Evolutionary conservation across 1,140 invertebrate species (phyloP), one percentile per base, ranked within the genome.

Genomic region (Drosophila repleta): DNA sequence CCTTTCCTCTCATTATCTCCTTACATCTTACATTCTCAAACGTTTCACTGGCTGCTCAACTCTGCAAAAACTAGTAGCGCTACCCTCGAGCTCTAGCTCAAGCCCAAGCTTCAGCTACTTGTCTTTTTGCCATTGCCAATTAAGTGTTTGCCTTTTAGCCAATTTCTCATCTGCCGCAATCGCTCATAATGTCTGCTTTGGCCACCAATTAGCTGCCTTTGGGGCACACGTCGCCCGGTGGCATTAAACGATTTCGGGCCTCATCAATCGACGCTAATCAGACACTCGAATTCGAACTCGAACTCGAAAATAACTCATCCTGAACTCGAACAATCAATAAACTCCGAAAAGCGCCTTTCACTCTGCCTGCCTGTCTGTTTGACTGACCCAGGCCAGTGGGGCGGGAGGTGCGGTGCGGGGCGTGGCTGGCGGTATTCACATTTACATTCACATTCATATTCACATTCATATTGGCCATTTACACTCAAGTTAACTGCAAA

Each of bases 301-400:
- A 24, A 41, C 21, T 26, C 57, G 35, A 35, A 77, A 74, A 58
- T 29, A 45, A 37, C 35, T 58, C 57, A 60, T 32, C 8, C 21
- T 35, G 45, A 32, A 46, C 45, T 45, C 63, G 29, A 70, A 87
- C 66, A 87, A 87, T 87, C 82, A 85, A 85, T 85, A 82, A 81
- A 81, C 65, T 58, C 87, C 11, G 76, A 66, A 87, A 70, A 76
- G n/a, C 64, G 66, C 82, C 82, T 87, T 87, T 87, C 82, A 87
- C 83, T 84, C 69, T 15, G 0, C 41, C 43, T 39, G 13, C 21
- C 35, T 24, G 2, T 24, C 24, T 24, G 24, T 24, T 8, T 29
- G 29, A 8, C 29, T 29, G 29, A 8, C 29, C 1, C 11, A 17
- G 41, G 24, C n/a, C 15, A 1, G 39, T 15, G 15, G 15, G 39